Base-by-base conservation (phyloP, 2,113 vertebrate genomes). In the Oncorhynchus tshawytscha region DNA sequence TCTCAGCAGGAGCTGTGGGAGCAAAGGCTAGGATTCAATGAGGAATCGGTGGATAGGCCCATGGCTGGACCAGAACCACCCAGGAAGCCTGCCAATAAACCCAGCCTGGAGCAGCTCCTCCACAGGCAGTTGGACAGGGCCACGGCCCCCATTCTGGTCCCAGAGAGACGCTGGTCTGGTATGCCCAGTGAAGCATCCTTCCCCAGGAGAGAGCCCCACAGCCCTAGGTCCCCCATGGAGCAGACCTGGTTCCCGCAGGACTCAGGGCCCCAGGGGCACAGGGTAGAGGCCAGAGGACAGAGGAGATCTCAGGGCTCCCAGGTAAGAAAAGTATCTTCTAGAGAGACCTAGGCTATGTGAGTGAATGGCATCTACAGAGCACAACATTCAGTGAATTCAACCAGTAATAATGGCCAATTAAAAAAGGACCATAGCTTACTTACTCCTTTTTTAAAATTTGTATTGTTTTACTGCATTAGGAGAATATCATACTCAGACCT, bases 1-100 rank as follows among this genome's bases (percentile, higher is more conserved):
- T 81, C 85, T 20, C 80, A 86, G 27, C 87, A 84, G 74, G 90
- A 93, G 70, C 82, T 88, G 0, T 92, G 88, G 90, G 86, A 87
- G 15, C 80, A 82, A 22, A 78, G 59, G 51, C 74, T 74, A 6
- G 70, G 84, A 9, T 11, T 45, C 39, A 11, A 45, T 7, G 90
- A 92, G 75, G 82, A 84, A 75, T 57, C 88, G 15, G 90, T 89
- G 48, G 90, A 89, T 54, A 83, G 81, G 71, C 87, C 78, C 4
- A 51, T 66, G 73, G 29, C 78, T 9, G 84, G 84, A 24, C 68
- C 74, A 1, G 84, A 86, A 22, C 68, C 59, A 22, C 9, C 85
- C 45, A 85, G 77, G 68, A 90, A 86, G 69, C 31, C 78, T 0
- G 0, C 70, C 31, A 76, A 15, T 72, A 90, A 72, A 72, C 13